phyloP scores from a whole-genome alignment of 2,797 vertebrate species.

The Chromis chromis region DNA sequence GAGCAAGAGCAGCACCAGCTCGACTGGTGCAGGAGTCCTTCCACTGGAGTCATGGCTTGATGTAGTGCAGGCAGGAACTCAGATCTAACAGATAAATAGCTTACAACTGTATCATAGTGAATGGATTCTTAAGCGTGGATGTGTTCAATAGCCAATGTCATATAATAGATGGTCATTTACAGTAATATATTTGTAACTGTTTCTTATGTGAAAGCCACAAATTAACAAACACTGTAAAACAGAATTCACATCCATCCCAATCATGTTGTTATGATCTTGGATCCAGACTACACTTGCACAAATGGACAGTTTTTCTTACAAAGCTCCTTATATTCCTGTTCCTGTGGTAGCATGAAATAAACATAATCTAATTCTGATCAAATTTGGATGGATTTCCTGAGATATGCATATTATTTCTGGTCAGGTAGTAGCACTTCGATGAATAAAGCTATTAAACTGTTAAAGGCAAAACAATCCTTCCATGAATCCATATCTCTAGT shows the following conservation, averaged over 20 bases:
- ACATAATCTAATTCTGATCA: not conserved
- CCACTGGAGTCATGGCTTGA: conserved; percentile 32
- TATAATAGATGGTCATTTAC: conserved; percentile 47
- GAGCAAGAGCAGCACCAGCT: conserved; percentile 50
- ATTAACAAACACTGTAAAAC: conserved; percentile 55
- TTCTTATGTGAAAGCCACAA: conserved; percentile 50
- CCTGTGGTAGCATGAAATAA: not conserved
- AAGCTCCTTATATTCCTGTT: conserved; percentile 8
- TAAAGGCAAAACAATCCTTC: conserved; percentile 36
- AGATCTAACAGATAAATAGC: conserved; percentile 33
- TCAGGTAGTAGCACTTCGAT: conserved; percentile 42
- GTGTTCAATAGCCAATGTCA: conserved; percentile 52
- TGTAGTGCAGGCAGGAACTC: conserved; percentile 43
- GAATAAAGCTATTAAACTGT: conserved; percentile 42
- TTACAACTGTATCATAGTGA: conserved; percentile 37
- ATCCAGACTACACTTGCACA: conserved; percentile 37
- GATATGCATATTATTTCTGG: conserved; percentile 57
- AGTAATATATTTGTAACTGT: conserved; percentile 27
- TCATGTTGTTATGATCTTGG: not conserved
- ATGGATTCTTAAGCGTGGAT: conserved; percentile 37
- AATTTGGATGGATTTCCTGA: conserved; percentile 72
- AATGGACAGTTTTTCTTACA: conserved; percentile 36
- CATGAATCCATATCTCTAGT: conserved; percentile 1
- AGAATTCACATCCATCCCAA: conserved; percentile 61
- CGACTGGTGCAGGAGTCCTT: conserved; percentile 21